Evolutionary conservation across 2,888 invertebrate species (phyloP), one percentile per base, ranked within the genome.

Genomic region (Arenicola marina): DNA sequence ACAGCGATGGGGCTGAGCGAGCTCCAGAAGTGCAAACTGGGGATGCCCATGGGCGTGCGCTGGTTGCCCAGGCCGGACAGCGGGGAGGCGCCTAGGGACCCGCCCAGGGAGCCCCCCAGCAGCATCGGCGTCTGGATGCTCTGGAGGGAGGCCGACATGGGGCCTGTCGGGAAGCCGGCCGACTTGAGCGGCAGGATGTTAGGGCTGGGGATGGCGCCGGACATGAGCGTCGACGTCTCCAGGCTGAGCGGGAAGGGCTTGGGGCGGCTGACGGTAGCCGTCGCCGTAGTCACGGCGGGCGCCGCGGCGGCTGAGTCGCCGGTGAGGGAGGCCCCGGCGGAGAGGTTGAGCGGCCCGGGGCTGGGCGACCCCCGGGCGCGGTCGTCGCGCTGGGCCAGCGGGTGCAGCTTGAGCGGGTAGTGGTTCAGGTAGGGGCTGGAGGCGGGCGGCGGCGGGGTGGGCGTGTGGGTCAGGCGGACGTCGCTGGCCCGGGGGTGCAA

Each of bases 21-120:
- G 63, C 82, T 82, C 84, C 84, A 84, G 73, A 84, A 84, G 65
- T 83, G 78, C 24, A 79, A 66, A 4, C n/a, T n/a, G n/a, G 76
- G 80, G 31, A 80, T 67, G n/a, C n/a, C n/a, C 29, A 79, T 68
- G 32, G 80, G 79, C 4, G 81, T 77, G 56, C 76, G 57, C 62
- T 78, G 68, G 3, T 73, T 74, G 31, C 73, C 72, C n/a, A n/a
- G 43, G 29, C 51, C 46, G 24, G 64, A 48, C 29, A 66, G 58
- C 31, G 59, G 59, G 29, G 61, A 31, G 11, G 58, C 38, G 29
- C 57, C 33, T 70, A 38, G 53, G 18, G 56, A 53, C n/a, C n/a
- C n/a, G n/a, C n/a, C n/a, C 2, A 57, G 28, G 18, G 78, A 76
- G 66, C 76, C 76, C 28, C 76, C 67, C 24, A 79, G 62, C 33